Base-by-base conservation (phyloP, 1,140 invertebrate genomes). In the Liolophura sinensis region DNA sequence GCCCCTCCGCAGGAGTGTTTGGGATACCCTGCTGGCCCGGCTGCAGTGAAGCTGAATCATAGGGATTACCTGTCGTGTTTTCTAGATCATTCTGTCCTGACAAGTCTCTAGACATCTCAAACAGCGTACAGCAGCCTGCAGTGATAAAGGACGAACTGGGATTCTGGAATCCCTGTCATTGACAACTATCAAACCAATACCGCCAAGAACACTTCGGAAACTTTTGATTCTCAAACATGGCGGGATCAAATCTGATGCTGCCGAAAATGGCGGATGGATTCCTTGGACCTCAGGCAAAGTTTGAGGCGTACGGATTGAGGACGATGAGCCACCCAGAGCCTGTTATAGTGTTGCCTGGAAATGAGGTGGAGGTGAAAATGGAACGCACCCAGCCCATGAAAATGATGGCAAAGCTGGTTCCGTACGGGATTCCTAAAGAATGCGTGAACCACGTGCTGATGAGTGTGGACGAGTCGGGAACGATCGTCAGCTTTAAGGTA, bases 221-320 rank as follows among this genome's bases (percentile, higher is more conserved):
- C 31, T 40, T 40, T 40, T 40, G 31, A 40, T 40, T 40, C 31
- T 40, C 31, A 40, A 40, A 40, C 31, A 40, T 40, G 31, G 31
- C 31, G 31, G 31, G 31, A 40, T 40, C 31, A 40, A 40, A 40
- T 40, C 31, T 40, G 31, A 40, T 40, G 60, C 65, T 82, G 24
- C 82, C 80, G 0, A 74, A 73, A 48, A 65, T 84, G 22, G 80
- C 82, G 3, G 78, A 80, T 7, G 81, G 80, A 12, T 84, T 81
- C 67, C 70, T 84, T 0, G 82, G 82, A n/a, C 75, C 76, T 31
- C 81, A 83, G 67, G 76, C 74, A 12, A 79, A 80, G 64, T 83
- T 82, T 62, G 73, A 73, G 16, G 51, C 70, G 4, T 78, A 82
- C 58, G 81, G 79, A 40, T 59, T 84, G 51, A 70, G 58, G 0